Conservation (phyloP, 2,888 invertebrate genomes). For the Cybosia mesomella region DNA sequence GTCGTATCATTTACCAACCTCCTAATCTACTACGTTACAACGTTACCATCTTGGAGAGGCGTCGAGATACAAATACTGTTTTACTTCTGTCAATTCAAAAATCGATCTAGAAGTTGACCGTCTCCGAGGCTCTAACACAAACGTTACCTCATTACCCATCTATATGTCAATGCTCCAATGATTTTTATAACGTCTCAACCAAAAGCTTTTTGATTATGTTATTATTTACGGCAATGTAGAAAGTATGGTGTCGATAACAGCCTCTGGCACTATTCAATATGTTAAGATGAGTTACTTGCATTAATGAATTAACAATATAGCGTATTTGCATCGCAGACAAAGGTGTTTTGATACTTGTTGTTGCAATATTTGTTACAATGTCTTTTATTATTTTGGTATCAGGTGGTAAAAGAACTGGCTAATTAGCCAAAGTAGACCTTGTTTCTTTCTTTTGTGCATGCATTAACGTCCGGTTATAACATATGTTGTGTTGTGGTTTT, state of each 20-base stretch:
- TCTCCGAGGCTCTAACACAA: slow-evolving; percentile 27
- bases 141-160: slow-evolving; percentile 42
- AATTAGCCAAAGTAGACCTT: slow-evolving; percentile 8
- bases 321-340: slow-evolving; percentile 29
- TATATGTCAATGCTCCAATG: slow-evolving; percentile 35
- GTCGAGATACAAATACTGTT: too few relatives aligned
- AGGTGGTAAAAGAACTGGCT: slow-evolving; percentile 7
- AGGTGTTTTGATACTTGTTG: slow-evolving; percentile 6
- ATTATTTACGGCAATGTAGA: slow-evolving; percentile 48
- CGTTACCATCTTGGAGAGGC: too few relatives aligned
- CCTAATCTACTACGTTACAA: too few relatives aligned
- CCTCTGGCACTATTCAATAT: slow-evolving; percentile 38
- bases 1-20: too few relatives aligned
- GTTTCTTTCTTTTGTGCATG: not conserved
- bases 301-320: slow-evolving; percentile 36
- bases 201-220: slow-evolving; percentile 49
- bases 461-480: not conserved
- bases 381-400: slow-evolving; percentile 3
- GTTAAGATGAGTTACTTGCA: slow-evolving; percentile 32
- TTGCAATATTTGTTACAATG: not conserved
- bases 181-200: slow-evolving; percentile 41
- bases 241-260: slow-evolving; percentile 42
- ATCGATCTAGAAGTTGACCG: too few relatives aligned
- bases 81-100: too few relatives aligned
- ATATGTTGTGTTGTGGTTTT: slow-evolving; percentile 10